These are phyloP conservation scores for Pyrgilauda ruficollis DNA, from an alignment of 2,113 vertebrate species.

Conservation along the genomic window DNA sequence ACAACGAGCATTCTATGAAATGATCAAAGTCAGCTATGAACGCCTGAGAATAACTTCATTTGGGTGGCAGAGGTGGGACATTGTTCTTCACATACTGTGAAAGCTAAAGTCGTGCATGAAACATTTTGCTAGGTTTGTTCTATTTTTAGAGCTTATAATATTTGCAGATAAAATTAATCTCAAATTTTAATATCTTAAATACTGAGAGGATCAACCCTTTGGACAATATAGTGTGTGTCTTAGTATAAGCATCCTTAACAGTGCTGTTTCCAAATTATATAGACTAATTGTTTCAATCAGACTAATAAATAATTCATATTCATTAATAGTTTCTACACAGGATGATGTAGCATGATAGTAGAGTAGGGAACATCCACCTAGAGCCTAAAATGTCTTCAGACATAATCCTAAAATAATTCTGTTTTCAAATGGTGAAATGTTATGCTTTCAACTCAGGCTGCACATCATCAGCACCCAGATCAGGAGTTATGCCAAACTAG, in stretches of 20 bases:
- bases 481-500: slow-evolving; percentile 85
- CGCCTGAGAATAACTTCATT: slow-evolving; percentile 36
- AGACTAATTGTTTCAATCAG: slow-evolving; percentile 19
- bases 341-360: neutral
- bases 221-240: neutral
- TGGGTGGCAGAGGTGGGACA: neutral
- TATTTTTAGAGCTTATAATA: neutral
- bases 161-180: neutral
- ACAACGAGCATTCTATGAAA: slow-evolving; percentile 42
- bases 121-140: neutral
- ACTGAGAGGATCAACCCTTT: neutral
- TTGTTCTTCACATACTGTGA: neutral
- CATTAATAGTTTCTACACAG: slow-evolving; percentile 15
- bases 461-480: slow-evolving; percentile 73
- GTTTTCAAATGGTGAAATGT: slow-evolving; percentile 62
- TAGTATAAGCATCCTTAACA: neutral
- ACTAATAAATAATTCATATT: slow-evolving; percentile 47
- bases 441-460: slow-evolving; percentile 62
- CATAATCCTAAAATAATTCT: slow-evolving; percentile 61
- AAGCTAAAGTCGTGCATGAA: neutral
- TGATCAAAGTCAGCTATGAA: slow-evolving; percentile 26
- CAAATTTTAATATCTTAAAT: neutral
- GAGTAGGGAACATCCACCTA: neutral
- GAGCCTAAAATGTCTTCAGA: slow-evolving; percentile 41
- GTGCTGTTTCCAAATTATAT: neutral